These are phyloP conservation scores for Ecdyonurus torrentis DNA, from an alignment of 2,888 invertebrate genomes.

Conservation along the genomic window DNA sequence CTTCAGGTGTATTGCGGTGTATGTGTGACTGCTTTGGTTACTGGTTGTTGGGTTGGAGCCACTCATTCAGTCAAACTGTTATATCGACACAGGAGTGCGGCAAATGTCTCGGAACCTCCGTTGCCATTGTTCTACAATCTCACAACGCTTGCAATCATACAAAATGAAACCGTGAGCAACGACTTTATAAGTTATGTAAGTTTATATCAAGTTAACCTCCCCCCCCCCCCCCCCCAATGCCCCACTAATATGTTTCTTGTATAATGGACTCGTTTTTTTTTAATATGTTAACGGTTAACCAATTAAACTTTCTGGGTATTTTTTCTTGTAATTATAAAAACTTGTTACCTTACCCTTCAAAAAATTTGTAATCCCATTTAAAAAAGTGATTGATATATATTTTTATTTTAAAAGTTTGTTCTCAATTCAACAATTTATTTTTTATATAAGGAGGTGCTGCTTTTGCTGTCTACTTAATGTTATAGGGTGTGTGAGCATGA, in stretches of 20 bases:
- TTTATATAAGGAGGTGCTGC: too few species aligned
- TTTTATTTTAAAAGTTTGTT: too few species aligned
- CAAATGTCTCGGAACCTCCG: slow-evolving; percentile 1
- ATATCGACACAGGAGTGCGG: slow-evolving; percentile 32
- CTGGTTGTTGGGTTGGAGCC: slow-evolving; percentile 85
- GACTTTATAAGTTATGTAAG: neutral
- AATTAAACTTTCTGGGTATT: neutral
- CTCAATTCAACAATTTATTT: too few species aligned
- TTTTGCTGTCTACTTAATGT: too few species aligned
- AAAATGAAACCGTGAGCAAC: neutral
- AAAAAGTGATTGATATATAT: too few species aligned
- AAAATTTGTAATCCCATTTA: too few species aligned
- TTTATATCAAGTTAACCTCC: neutral
- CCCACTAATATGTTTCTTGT: too few species aligned
- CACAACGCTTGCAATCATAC: neutral
- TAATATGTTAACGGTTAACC: too few species aligned
- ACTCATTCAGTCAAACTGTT: slow-evolving; percentile 81
- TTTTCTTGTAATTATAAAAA: too few species aligned
- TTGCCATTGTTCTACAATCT: neutral
- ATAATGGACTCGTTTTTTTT: neutral
- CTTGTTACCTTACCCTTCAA: too few species aligned
- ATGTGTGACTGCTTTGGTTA: slow-evolving; percentile 69
- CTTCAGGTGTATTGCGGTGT: slow-evolving; percentile 73
- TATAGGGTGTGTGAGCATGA: too few species aligned
- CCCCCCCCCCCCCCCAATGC: too few species aligned